Evolutionary conservation across 2,113 vertebrate genomes (phyloP), one percentile per base, ranked within the genome.

Genomic region (Hippocampus mohnikei): DNA sequence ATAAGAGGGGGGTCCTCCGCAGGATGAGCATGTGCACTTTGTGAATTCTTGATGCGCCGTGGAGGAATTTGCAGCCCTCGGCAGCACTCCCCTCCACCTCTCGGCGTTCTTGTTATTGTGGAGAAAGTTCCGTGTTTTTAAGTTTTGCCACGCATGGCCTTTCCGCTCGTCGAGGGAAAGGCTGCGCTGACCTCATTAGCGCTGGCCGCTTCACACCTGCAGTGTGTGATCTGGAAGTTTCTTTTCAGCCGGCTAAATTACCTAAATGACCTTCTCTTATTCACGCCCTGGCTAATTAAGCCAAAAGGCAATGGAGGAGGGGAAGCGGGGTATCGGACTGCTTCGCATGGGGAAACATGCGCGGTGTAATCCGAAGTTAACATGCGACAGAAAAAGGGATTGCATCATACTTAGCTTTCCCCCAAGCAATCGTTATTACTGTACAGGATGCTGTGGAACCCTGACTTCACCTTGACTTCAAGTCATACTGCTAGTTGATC

Each of bases 41-140:
- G 85, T 90, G 89, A 91, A 90, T 90, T 73, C 80, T 85, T 87
- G 83, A 90, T 89, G 77, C 58, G 61, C 72, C 61, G 74, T 83
- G 88, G 89, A 85, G 88, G 88, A 88, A 83, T 87, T 85, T 71
- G 76, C 68, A 44, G 5, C 40, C 21, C 62, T 18, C 58, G 58
- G 40, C 60, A 2, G 33, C 4, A 40, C 20, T 5, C 21, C 20
- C 40, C 63, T 9, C 37, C 66, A 29, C 46, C 62, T 73, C 40
- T 69, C 60, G 6, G 64, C 69, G 76, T 59, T 75, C 77, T 82
- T 75, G 80, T 87, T 88, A 84, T 86, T 83, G 72, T 82, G 78
- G 74, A 84, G 21, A 42, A 25, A 74, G 84, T 74, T 85, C 67
- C 53, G 74, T 74, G 69, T 83, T 88, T 84, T 86, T 46, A 78